Conservation (phyloP, 2,888 invertebrate genomes). For the Scrobipalpa costella region DNA sequence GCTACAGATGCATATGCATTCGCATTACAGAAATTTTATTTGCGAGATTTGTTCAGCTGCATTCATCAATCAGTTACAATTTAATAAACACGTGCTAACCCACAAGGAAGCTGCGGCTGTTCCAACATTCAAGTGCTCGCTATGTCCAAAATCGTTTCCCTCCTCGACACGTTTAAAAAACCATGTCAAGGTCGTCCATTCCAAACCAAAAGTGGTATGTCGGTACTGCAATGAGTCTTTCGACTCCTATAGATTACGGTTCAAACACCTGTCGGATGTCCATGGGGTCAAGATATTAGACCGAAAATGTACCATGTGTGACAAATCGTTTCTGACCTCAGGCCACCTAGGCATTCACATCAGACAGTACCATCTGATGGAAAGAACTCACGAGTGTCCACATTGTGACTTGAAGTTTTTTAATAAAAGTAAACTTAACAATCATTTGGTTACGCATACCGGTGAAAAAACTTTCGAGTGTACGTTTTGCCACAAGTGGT, state of each 20-base stretch:
- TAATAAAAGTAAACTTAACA: conserved; percentile 38
- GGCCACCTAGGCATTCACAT: conserved; percentile 42
- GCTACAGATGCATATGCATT: conserved; percentile 50
- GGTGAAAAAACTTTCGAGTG: conserved; percentile 51
- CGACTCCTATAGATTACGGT: conserved; percentile 40
- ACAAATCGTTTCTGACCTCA: conserved; percentile 40
- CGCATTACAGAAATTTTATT: conserved; percentile 49
- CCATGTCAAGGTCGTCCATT: not conserved
- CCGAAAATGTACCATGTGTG: conserved; percentile 46
- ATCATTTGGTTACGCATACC: conserved; percentile 47
- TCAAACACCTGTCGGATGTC: conserved; percentile 39
- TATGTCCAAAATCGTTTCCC: conserved; percentile 60
- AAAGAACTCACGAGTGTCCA: conserved; percentile 44
- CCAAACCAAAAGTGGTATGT: conserved; percentile 41
- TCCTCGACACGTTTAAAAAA: conserved; percentile 42
- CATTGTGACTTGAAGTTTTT: conserved; percentile 46
- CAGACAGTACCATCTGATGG: conserved; percentile 53
- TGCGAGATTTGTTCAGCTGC: conserved; percentile 47
- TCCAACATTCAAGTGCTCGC: conserved; percentile 50
- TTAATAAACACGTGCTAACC: conserved; percentile 34
- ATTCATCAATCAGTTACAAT: conserved; percentile 44
- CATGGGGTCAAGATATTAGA: conserved; percentile 2
- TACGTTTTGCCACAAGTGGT: conserved; percentile 52
- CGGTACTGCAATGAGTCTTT: conserved; percentile 48
- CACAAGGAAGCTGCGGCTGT: conserved; percentile 40